Conservation (phyloP, 2,113 vertebrate genomes). For the Piprites chloris region DNA sequence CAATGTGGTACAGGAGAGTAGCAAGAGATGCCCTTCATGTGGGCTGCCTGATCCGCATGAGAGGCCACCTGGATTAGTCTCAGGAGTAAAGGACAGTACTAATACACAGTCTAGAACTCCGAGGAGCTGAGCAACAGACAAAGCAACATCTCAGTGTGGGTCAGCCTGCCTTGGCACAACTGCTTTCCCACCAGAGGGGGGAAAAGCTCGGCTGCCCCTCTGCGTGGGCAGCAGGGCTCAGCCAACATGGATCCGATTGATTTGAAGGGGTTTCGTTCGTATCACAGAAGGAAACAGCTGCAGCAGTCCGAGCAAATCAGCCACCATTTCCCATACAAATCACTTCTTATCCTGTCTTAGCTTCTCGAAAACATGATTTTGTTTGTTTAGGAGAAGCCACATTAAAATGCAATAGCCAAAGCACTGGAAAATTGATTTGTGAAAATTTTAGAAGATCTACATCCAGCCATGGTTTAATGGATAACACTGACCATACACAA, state of each 20-base stretch:
- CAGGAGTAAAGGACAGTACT: background rate
- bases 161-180: background rate
- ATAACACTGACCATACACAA: constrained; percentile 44
- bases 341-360: constrained; percentile 33
- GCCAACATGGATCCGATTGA: constrained; percentile 22
- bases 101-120: background rate
- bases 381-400: constrained; percentile 47
- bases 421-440: constrained; percentile 57
- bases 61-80: background rate
- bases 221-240: background rate
- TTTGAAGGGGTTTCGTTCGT: constrained; percentile 25
- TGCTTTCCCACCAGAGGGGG: background rate
- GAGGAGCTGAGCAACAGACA: background rate
- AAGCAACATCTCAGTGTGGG: background rate
- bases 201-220: background rate
- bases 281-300: constrained; percentile 56
- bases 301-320: constrained; percentile 32
- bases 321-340: constrained; percentile 64
- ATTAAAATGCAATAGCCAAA: constrained; percentile 46
- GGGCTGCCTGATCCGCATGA: background rate
- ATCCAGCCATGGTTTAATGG: constrained; percentile 29
- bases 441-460: constrained; percentile 46
- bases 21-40: background rate
- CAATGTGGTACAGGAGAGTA: fast-evolving
- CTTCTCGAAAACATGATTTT: background rate